These are phyloP conservation scores for Poecilia gillii DNA, from an alignment of 2,797 vertebrate genomes.

Conservation along the genomic window DNA sequence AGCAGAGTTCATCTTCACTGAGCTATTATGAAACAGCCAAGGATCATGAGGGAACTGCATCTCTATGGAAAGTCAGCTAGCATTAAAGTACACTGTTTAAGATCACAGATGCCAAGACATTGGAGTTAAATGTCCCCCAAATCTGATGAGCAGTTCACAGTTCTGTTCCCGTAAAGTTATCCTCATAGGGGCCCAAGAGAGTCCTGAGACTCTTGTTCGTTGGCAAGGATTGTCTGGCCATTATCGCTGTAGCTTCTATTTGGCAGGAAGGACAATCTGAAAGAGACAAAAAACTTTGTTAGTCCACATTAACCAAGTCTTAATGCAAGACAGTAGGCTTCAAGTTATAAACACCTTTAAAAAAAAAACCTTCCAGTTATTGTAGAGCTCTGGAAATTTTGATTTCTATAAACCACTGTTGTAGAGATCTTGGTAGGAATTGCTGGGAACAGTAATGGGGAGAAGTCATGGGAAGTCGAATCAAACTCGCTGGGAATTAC, in stretches of 20 bases:
- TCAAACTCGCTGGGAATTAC: constrained; percentile 28
- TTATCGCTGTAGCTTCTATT: constrained; percentile 83
- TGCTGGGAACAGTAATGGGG: constrained; percentile 15
- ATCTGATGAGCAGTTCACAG: constrained; percentile 5
- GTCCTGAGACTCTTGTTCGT: constrained; percentile 81
- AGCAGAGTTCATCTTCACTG: constrained; percentile 8
- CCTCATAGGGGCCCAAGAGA: constrained; percentile 73
- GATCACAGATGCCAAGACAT: neutral
- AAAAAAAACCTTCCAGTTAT: neutral
- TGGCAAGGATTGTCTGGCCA: constrained; percentile 75
- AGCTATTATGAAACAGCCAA: neutral
- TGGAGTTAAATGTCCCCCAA: neutral
- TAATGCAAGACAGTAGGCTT: neutral
- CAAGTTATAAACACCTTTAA: neutral
- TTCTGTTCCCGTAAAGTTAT: constrained; percentile 15
- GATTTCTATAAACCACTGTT: neutral
- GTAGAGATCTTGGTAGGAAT: constrained; percentile 5
- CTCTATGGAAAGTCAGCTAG: neutral
- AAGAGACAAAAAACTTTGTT: constrained; percentile 16
- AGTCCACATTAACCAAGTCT: neutral
- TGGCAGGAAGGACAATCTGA: constrained; percentile 82
- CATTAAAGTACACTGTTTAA: neutral
- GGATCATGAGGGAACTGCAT: neutral
- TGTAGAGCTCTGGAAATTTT: neutral
- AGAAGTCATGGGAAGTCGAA: constrained; percentile 40